These are phyloP conservation scores for Coracias cyanogaster DNA, from an alignment of 2,797 vertebrate species.

Conservation along the genomic window DNA sequence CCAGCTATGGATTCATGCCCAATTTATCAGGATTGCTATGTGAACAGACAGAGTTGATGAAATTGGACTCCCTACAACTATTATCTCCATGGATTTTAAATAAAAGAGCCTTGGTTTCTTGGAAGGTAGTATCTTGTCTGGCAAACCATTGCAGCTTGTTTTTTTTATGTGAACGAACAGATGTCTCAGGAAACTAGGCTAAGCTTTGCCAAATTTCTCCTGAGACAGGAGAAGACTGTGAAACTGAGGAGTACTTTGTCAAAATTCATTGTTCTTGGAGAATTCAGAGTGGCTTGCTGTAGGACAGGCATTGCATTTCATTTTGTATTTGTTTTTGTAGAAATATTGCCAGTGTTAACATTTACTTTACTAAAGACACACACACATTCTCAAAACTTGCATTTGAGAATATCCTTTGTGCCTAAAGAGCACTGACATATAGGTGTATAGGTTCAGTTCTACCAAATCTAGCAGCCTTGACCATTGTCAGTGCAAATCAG, in stretches of 20 bases:
- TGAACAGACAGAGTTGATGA: background rate
- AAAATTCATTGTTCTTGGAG: background rate
- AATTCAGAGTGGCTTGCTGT: background rate
- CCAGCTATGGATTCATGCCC: background rate
- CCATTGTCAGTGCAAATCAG: background rate
- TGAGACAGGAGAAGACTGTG: background rate
- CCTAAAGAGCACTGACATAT: background rate
- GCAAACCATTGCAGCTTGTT: background rate
- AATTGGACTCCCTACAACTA: background rate
- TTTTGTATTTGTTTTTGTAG: background rate
- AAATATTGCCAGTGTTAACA: background rate
- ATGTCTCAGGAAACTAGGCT: background rate
- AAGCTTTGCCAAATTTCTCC: background rate
- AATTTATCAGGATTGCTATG: background rate
- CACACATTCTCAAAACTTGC: background rate
- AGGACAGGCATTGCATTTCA: background rate
- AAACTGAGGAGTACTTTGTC: background rate
- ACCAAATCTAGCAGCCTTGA: background rate
- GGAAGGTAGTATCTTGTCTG: background rate
- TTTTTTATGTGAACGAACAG: background rate
- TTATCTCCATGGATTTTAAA: background rate
- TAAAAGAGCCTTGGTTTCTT: background rate
- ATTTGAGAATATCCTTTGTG: background rate
- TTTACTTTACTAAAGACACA: background rate
- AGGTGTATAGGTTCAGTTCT: accelerated